These are phyloP conservation scores for Calliopum simillimum DNA, from an alignment of 2,888 invertebrate genomes.

Conservation along the genomic window DNA sequence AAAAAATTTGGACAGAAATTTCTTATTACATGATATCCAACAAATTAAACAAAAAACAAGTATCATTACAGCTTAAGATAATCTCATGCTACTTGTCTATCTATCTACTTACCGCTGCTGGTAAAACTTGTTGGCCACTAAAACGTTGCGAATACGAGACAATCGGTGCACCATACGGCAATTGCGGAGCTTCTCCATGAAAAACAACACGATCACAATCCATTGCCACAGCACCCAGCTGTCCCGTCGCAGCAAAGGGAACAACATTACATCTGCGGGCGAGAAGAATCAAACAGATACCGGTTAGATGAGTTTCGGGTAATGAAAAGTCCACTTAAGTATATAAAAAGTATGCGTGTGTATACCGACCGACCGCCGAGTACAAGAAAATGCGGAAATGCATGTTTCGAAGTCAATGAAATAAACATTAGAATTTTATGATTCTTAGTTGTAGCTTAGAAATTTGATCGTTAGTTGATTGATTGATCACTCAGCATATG, in stretches of 20 bases:
- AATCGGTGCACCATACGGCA: conserved; percentile 84
- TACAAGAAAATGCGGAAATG: conserved; percentile 26
- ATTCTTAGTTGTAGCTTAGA: not conserved
- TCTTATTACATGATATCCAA: too few relatives aligned
- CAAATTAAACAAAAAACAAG: too few relatives aligned
- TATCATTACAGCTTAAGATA: too few relatives aligned
- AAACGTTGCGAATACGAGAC: conserved; percentile 82
- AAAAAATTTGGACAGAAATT: too few relatives aligned
- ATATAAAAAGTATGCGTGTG: not conserved
- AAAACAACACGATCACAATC: conserved; percentile 88
- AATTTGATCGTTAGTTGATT: conserved; percentile 21
- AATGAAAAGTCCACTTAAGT: not conserved
- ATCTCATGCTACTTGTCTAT: too few relatives aligned
- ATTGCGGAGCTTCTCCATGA: conserved; percentile 79
- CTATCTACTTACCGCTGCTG: conserved; percentile 73
- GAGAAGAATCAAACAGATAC: conserved; percentile 8
- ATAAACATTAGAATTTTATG: conserved; percentile 31
- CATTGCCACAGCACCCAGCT: conserved; percentile 74
- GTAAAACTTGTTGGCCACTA: conserved; percentile 84
- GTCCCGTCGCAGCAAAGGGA: conserved; percentile 69
- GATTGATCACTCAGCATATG: not conserved
- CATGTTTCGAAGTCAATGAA: conserved; percentile 11
- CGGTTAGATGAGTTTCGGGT: conserved; percentile 25
- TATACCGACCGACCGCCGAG: not conserved
- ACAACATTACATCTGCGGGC: conserved; percentile 69